These are phyloP conservation scores for Clostera curtula DNA, from an alignment of 2,888 invertebrate genomes.

Conservation along the genomic window DNA sequence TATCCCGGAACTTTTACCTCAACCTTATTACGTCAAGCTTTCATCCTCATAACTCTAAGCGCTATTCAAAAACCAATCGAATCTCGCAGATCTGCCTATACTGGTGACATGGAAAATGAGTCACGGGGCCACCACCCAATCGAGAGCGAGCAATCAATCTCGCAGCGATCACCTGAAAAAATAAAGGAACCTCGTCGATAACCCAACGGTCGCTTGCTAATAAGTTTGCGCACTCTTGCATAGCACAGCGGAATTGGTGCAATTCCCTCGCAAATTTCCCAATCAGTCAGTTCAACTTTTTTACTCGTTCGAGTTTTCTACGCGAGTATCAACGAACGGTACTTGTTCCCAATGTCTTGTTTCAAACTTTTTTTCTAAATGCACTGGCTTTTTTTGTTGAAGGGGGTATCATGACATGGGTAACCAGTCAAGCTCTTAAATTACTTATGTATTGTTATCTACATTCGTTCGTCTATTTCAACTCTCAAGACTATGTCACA, in stretches of 20 bases:
- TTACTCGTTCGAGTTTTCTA: constrained; percentile 4
- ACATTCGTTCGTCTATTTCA: no score
- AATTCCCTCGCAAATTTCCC: constrained; percentile 35
- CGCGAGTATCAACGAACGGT: no score
- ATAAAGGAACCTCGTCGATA: constrained; percentile 46
- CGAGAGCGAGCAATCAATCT: constrained; percentile 46
- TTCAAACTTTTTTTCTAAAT: no score
- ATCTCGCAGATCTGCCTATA: constrained; percentile 5
- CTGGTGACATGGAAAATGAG: constrained; percentile 33
- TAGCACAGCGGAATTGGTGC: constrained; percentile 51
- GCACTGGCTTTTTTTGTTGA: no score
- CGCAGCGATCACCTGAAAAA: constrained; percentile 43
- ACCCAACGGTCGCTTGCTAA: constrained; percentile 35
- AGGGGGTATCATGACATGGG: no score
- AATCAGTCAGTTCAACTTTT: constrained; percentile 41
- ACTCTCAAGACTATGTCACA: no score
- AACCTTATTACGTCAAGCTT: no score
- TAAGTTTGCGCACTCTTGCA: constrained; percentile 64
- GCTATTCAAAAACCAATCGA: constrained; percentile 2
- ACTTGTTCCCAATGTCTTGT: no score
- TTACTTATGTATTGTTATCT: no score
- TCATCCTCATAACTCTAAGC: no score
- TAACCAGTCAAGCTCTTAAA: no score
- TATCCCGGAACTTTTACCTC: no score
- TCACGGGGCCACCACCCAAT: constrained; percentile 43